Conservation (phyloP, 2,113 vertebrate species). For the Cyanocitta stelleri region DNA sequence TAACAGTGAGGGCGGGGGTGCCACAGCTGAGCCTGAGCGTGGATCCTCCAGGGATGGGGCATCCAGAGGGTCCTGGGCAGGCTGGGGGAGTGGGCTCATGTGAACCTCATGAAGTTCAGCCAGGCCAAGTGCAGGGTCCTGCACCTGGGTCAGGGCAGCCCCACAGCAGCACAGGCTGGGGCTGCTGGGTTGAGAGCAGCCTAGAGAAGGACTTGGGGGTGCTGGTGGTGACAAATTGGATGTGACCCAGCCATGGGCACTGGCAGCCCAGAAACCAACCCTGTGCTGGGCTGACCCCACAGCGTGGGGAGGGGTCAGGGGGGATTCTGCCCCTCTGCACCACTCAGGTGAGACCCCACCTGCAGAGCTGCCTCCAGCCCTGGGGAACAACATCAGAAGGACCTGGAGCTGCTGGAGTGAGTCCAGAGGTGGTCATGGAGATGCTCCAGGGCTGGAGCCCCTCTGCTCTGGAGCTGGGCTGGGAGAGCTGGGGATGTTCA, state of each 20-base stretch:
- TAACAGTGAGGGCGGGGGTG: not conserved
- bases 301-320: not conserved
- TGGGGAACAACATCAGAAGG: not conserved
- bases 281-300: not conserved
- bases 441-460: not conserved
- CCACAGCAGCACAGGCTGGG: not conserved
- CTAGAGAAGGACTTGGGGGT: not conserved
- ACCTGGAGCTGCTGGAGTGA: rapidly evolving
- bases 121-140: not conserved
- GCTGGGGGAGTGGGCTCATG: not conserved
- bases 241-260: not conserved
- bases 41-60: too few relatives aligned
- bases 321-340: not conserved
- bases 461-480: not conserved
- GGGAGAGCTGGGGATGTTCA: not conserved
- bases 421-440: not conserved
- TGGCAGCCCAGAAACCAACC: not conserved
- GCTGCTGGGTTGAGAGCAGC: not conserved
- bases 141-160: not conserved
- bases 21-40: not conserved
- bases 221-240: not conserved
- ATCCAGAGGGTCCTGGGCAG: not conserved
- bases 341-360: not conserved
- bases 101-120: not conserved
- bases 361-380: not conserved